Evolutionary conservation across 2,113 vertebrate species (phyloP).

Genomic region (Eulemur macaco): DNA sequence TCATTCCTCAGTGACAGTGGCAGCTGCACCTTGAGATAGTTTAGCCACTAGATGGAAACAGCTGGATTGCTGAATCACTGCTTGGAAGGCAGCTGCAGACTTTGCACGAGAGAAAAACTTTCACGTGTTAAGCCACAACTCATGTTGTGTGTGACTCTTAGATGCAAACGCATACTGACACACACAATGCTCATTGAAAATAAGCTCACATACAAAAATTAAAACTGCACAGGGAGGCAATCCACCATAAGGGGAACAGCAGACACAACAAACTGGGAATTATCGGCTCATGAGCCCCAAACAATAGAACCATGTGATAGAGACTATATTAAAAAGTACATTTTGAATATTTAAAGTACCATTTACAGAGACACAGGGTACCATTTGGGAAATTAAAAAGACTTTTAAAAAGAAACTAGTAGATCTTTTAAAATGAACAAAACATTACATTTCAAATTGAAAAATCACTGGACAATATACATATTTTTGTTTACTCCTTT

Average conservation of each 20-base stretch:
- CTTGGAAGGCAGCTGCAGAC: conserved; percentile 1
- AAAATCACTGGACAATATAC: not conserved
- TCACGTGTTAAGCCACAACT: conserved; percentile 1
- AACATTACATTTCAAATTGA: not conserved
- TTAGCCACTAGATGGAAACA: conserved; percentile 47
- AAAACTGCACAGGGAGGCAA: not conserved
- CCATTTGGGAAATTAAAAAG: not conserved
- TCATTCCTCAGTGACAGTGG: not conserved
- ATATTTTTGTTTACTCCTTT: not conserved
- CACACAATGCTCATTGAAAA: not conserved
- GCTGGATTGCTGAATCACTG: conserved; percentile 15
- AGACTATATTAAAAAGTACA: not conserved
- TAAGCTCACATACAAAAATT: not conserved
- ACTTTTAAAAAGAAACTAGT: conserved; percentile 21
- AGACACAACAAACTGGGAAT: not conserved
- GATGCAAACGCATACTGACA: not conserved
- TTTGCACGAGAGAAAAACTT: conserved; percentile 37
- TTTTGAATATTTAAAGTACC: not conserved
- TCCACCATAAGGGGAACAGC: not conserved
- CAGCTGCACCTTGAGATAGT: conserved; percentile 26
- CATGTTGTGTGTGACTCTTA: not conserved
- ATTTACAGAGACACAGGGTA: not conserved
- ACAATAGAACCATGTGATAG: not conserved
- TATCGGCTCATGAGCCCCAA: not conserved
- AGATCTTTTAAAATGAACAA: not conserved